phyloP scores from a whole-genome alignment of 2,113 vertebrate genomes.

The Cephalopterus ornatus region DNA sequence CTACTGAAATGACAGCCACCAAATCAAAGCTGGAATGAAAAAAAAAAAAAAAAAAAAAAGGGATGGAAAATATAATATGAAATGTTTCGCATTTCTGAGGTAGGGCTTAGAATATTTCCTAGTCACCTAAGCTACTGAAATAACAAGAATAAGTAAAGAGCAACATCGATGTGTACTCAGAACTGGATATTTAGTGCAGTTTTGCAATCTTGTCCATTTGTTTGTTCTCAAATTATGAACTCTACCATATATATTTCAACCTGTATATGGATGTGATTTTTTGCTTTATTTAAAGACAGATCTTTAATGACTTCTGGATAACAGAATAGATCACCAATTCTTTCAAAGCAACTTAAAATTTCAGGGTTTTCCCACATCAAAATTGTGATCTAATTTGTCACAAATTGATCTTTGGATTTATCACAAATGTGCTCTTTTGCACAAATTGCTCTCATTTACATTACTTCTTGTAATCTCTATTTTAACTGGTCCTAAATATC shows the following conservation, averaged over 20 bases:
- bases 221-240: neutral
- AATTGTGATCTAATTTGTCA: neutral
- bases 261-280: neutral
- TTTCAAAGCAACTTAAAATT: neutral
- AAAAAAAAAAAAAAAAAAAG: neutral
- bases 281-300: neutral
- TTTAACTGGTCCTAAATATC: neutral
- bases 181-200: neutral
- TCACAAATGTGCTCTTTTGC: neutral
- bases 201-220: neutral
- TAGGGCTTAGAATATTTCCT: neutral
- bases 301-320: neutral
- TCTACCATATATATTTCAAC: neutral
- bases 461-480: neutral
- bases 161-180: neutral
- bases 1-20: neutral
- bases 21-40: neutral
- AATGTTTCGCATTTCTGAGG: neutral
- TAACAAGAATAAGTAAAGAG: neutral
- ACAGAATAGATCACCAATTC: neutral
- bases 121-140: neutral
- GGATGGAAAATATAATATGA: rapidly evolving
- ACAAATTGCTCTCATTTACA: neutral
- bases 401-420: neutral
- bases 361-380: neutral